phyloP scores from a whole-genome alignment of 2,888 invertebrate genomes.

The Vannuccia rotundouncinata region DNA sequence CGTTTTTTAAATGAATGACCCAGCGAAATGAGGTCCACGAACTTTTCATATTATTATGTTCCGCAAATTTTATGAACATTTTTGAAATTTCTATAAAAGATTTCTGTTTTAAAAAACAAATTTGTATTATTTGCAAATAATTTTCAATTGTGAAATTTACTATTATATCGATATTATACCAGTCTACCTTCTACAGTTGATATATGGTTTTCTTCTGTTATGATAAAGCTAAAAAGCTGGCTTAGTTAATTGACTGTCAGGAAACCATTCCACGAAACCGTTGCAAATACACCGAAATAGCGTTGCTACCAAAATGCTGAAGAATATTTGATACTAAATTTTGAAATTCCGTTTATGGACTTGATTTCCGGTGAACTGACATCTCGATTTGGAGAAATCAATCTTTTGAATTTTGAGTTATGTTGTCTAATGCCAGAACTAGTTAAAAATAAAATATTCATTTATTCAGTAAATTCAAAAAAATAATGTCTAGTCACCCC shows the following conservation, averaged over 20 bases:
- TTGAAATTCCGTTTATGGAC: background rate
- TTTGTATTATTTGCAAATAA: too few species aligned
- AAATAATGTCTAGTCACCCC: too few species aligned
- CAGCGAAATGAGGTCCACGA: too few species aligned
- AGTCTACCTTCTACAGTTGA: slow-evolving; percentile 7
- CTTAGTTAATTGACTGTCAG: slow-evolving; percentile 21
- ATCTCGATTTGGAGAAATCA: slow-evolving; percentile 18
- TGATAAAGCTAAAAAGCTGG: slow-evolving; percentile 1
- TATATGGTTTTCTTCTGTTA: slow-evolving; percentile 21
- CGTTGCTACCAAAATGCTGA: background rate
- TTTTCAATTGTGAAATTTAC: too few species aligned
- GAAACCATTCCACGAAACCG: slow-evolving; percentile 2
- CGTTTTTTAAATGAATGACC: too few species aligned
- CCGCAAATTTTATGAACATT: too few species aligned
- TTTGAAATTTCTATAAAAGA: too few species aligned
- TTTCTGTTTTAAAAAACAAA: too few species aligned
- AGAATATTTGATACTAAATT: slow-evolving; percentile 2
- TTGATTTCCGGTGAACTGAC: slow-evolving; percentile 9
- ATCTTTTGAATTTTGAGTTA: background rate
- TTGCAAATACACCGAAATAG: background rate
- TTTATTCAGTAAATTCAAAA: too few species aligned
- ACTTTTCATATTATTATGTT: too few species aligned
- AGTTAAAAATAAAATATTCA: too few species aligned
- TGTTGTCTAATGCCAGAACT: slow-evolving; percentile 14
- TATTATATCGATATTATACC: slow-evolving; percentile 4